Conservation (phyloP, 1,140 invertebrate genomes). For the Thaumetopoea pityocampa region DNA sequence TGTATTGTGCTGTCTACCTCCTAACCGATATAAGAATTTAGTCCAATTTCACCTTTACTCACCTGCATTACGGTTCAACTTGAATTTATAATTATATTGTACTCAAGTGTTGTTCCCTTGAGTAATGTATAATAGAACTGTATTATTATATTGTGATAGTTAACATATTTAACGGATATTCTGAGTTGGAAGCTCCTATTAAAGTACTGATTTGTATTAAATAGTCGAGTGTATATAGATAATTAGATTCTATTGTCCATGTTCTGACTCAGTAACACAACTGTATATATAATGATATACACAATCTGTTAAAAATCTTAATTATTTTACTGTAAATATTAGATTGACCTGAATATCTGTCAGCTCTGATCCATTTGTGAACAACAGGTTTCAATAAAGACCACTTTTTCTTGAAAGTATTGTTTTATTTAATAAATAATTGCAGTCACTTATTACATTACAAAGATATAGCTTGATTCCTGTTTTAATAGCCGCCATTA, state of each 20-base stretch:
- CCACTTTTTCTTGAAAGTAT: slow-evolving; percentile 44
- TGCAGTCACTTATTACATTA: too few relatives aligned
- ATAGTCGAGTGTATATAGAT: slow-evolving; percentile 5
- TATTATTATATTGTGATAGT: slow-evolving; percentile 14
- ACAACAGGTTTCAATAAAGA: slow-evolving; percentile 51
- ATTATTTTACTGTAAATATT: slow-evolving; percentile 44
- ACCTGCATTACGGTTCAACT: slow-evolving; percentile 8
- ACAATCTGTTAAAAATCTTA: slow-evolving; percentile 27
- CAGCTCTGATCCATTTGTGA: slow-evolving; percentile 31
- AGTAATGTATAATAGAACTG: slow-evolving; percentile 2
- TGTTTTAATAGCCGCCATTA: too few relatives aligned
- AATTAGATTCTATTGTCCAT: slow-evolving; percentile 3
- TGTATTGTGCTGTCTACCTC: slow-evolving; percentile 10
- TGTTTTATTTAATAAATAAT: too few relatives aligned
- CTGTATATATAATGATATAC: slow-evolving; percentile 21
- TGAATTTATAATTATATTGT: slow-evolving; percentile 16
- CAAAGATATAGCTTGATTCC: too few relatives aligned
- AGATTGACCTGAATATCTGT: slow-evolving; percentile 42
- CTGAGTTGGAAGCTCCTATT: slow-evolving; percentile 14
- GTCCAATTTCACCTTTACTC: slow-evolving; percentile 3
- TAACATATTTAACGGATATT: slow-evolving; percentile 6
- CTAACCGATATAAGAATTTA: slow-evolving; percentile 12
- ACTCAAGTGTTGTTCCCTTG: slow-evolving; percentile 10
- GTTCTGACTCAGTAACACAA: slow-evolving; percentile 5
- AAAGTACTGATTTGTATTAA: slow-evolving; percentile 6